Base-by-base conservation (phyloP, 2,797 vertebrate genomes). In the Falco berigora region DNA sequence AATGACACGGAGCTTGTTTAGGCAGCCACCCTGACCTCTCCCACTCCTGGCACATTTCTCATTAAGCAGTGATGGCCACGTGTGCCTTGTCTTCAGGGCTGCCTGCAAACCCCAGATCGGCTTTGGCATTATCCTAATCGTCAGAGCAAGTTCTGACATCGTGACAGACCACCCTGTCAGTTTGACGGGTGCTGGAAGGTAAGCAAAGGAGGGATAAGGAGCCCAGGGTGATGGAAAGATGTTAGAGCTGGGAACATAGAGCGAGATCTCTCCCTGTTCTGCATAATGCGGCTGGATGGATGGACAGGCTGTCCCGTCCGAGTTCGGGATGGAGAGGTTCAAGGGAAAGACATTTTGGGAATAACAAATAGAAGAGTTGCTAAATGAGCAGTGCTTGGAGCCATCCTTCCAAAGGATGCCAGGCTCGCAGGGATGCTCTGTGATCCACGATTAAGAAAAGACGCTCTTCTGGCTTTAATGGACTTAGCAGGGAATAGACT, bases 151-250 rank as follows among this genome's bases (percentile, higher is more conserved):
- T 98, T 99, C 97, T 98, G 97, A 87, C 97, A 98, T 91, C 96
- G n/a, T 99, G 92, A 97, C 98, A 84, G 98, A 99, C 78, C 98
- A 98, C 88, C 98, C 99, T 1, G 97, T 98, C 20, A 99, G 98
- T 44, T 52, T 99, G 96, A 98, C 94, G 4, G 98, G 98, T 74
- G 98, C 98, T 36, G 99, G 99, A 97, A 99, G 99, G 99, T 98
- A 97, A 97, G 88, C 49, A 63, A 71, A 81, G 83, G 73, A 71
- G 72, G 71, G 81, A 78, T 91, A 63, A 94, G 36, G 62, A 73
- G 67, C 38, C 12, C 28, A 27, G 58, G 14, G 47, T 0, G 2
- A 21, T 22, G 52, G 59, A 22, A 86, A 32, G 47, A 52, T 0
- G 0, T 44, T 30, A 61, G 44, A 49, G 47, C 23, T 64, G 59